phyloP scores from a whole-genome alignment of 2,888 invertebrate species.

The Julus scanicus region DNA sequence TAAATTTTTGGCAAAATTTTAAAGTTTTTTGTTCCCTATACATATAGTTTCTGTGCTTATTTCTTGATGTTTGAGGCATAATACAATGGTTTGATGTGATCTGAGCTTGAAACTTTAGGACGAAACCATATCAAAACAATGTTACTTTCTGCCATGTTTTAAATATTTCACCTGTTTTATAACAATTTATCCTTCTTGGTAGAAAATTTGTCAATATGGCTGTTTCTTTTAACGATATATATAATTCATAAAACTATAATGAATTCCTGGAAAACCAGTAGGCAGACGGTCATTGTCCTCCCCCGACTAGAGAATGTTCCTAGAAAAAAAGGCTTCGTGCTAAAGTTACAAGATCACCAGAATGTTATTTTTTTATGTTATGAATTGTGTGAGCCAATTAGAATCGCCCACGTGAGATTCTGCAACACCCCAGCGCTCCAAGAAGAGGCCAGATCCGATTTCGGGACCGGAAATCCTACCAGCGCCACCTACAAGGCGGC shows the following conservation, averaged over 20 bases:
- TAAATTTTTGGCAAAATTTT: background rate
- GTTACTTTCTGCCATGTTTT: too few species aligned
- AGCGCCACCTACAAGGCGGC: conserved; percentile 36
- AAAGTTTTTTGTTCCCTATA: background rate
- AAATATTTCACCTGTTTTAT: too few species aligned
- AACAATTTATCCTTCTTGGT: too few species aligned
- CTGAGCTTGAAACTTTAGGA: background rate
- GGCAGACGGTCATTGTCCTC: conserved; percentile 28
- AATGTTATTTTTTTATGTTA: background rate
- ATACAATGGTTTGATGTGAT: background rate
- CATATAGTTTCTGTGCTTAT: background rate
- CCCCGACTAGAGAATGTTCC: background rate
- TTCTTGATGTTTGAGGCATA: background rate
- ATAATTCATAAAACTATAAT: background rate
- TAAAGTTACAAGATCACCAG: conserved; percentile 1
- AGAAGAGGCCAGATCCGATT: conserved; percentile 33
- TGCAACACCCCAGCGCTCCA: background rate
- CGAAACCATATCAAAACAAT: background rate
- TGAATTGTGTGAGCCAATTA: conserved; percentile 20
- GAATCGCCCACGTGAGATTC: background rate
- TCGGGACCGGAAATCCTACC: background rate
- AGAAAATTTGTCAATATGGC: background rate
- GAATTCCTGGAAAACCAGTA: conserved; percentile 5
- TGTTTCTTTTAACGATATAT: too few species aligned
- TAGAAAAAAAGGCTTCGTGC: background rate